Conservation (phyloP, 1,140 invertebrate genomes). For the Cyclina sinensis region DNA sequence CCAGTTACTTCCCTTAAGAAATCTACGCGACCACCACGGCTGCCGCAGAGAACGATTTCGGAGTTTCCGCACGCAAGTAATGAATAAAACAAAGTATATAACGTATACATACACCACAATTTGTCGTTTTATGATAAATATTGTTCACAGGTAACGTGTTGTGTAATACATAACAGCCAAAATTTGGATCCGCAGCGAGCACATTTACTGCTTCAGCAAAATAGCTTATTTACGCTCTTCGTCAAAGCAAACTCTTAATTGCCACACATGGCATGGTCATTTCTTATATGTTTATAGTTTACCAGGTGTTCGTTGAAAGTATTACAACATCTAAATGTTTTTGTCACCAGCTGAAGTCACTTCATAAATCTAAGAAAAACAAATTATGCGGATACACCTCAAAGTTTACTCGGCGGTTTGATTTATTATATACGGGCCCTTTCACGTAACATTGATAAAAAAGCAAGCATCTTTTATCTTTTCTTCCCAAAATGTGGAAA, state of each 20-base stretch:
- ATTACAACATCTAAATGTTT: slow-evolving; percentile 33
- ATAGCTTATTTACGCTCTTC: neutral
- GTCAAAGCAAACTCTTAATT: slow-evolving; percentile 25
- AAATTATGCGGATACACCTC: neutral
- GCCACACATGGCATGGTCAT: slow-evolving; percentile 38
- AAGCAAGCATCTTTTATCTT: no score
- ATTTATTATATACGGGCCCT: neutral
- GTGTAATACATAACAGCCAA: neutral
- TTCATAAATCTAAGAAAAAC: slow-evolving; percentile 13
- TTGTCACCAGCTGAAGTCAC: neutral
- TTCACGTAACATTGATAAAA: no score
- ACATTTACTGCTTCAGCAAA: neutral
- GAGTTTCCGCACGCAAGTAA: no score
- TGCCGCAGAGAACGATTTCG: no score
- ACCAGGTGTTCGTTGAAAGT: slow-evolving; percentile 29
- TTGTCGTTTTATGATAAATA: neutral
- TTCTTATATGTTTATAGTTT: slow-evolving; percentile 40
- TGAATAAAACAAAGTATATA: neutral
- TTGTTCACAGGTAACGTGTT: neutral
- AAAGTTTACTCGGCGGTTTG: neutral
- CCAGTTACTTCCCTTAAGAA: no score
- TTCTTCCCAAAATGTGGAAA: no score
- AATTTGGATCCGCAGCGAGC: neutral
- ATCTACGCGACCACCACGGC: neutral
- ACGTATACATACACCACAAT: slow-evolving; percentile 1